Percentiles rank a stretch among this genome's conserved stretches.
Conservation (phyloP, 2,113 vertebrate genomes). For the Regulus satrapa region DNA sequence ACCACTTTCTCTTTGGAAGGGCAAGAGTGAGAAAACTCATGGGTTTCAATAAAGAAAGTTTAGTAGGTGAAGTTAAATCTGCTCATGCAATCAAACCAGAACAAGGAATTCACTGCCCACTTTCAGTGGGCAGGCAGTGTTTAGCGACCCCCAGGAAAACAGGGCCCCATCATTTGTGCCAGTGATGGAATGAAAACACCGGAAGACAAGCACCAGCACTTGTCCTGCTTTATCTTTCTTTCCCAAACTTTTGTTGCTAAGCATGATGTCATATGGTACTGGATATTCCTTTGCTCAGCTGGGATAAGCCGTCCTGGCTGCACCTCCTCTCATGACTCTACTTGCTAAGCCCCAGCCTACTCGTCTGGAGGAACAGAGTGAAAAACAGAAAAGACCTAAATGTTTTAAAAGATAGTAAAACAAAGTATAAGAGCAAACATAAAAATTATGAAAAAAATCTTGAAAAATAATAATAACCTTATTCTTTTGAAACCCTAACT, state of each 20-base stretch:
- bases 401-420: background rate
- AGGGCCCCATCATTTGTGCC: accelerated
- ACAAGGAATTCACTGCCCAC: background rate
- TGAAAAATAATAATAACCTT: background rate
- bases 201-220: background rate
- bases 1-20: background rate
- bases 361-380: background rate
- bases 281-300: background rate
- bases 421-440: background rate
- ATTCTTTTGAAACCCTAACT: background rate
- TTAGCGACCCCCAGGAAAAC: background rate
- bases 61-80: background rate
- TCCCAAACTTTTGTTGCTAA: background rate
- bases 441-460: background rate
- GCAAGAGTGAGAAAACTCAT: background rate
- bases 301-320: background rate
- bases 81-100: accelerated
- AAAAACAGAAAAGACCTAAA: background rate
- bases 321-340: background rate
- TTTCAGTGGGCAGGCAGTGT: accelerated
- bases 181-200: accelerated
- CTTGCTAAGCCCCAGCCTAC: background rate
- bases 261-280: too few relatives aligned
- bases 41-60: background rate
- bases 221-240: background rate